phyloP scores from a whole-genome alignment of 2,888 invertebrate genomes.

The Eumerus sabulonum region DNA sequence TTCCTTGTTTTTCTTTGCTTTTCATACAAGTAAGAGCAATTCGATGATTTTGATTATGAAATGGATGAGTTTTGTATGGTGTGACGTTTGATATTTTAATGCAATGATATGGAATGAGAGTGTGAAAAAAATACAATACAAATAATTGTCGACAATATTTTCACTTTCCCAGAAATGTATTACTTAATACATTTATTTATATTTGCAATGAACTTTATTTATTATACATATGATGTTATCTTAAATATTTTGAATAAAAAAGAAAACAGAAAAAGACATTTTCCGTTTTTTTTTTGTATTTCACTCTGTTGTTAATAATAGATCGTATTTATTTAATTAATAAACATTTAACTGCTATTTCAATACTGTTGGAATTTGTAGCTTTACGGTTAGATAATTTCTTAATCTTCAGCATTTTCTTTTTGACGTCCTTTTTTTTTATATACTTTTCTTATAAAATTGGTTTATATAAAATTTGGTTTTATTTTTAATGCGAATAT shows the following conservation, averaged over 20 bases:
- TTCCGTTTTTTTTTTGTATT: slow-evolving; percentile 20
- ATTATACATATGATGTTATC: too few relatives aligned
- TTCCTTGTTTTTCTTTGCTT: slow-evolving; percentile 16
- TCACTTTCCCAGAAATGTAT: slow-evolving; percentile 51
- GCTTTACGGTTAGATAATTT: slow-evolving; percentile 62
- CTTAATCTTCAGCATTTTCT: slow-evolving; percentile 48
- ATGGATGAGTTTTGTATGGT: slow-evolving; percentile 41
- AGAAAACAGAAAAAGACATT: slow-evolving; percentile 17
- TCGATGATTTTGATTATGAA: slow-evolving; percentile 61
- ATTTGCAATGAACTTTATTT: too few relatives aligned
- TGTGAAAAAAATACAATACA: slow-evolving; percentile 21
- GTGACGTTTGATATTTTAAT: slow-evolving; percentile 25
- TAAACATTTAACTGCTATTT: slow-evolving; percentile 4
- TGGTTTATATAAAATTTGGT: slow-evolving; percentile 63
- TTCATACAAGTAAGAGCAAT: slow-evolving; percentile 45
- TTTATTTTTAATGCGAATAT: slow-evolving; percentile 23
- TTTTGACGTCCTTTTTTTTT: slow-evolving; percentile 41
- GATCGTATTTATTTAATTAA: slow-evolving; percentile 38
- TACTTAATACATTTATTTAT: slow-evolving; percentile 35
- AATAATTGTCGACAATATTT: slow-evolving; percentile 42
- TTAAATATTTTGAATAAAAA: slow-evolving; percentile 21
- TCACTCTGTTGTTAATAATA: slow-evolving; percentile 40
- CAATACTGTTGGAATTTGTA: slow-evolving; percentile 69
- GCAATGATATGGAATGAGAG: slow-evolving; percentile 49
- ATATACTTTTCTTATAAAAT: slow-evolving; percentile 50